Conservation (phyloP, 2,797 vertebrate species). For the Manis javanica region DNA sequence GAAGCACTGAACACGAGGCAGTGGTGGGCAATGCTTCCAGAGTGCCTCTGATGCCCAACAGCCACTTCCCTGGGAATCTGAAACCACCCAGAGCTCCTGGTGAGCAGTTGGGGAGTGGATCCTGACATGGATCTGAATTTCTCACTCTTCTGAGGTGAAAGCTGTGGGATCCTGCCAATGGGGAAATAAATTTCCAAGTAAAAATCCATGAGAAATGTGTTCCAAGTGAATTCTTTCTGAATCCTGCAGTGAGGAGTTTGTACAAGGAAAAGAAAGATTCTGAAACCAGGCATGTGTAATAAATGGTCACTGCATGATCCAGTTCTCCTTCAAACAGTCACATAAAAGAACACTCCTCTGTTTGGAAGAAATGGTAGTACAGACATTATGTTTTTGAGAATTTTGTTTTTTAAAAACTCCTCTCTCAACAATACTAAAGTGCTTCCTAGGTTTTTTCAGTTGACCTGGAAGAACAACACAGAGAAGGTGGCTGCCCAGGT, state of each 20-base stretch:
- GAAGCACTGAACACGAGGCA: neutral
- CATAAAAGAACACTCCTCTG: neutral
- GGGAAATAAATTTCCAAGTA: neutral
- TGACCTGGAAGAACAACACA: neutral
- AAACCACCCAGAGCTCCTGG: neutral
- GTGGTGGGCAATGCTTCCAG: neutral
- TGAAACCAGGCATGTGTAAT: too few relatives aligned
- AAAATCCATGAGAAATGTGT: neutral
- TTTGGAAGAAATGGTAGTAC: neutral
- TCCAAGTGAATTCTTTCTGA: neutral
- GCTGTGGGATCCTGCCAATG: neutral
- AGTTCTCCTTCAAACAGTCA: neutral
- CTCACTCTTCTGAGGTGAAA: neutral
- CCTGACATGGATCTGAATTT: neutral
- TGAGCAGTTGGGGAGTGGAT: fast-evolving
- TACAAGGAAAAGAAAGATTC: neutral
- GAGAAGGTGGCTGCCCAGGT: neutral
- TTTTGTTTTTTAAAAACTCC: neutral
- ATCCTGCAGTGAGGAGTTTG: neutral
- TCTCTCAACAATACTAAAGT: neutral
- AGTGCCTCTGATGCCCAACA: neutral
- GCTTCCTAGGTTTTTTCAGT: neutral
- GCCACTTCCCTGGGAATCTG: neutral
- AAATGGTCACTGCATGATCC: neutral
- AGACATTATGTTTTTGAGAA: neutral